Evolutionary conservation across 2,113 vertebrate genomes (phyloP).

Genomic region (Aptenodytes forsteri): DNA sequence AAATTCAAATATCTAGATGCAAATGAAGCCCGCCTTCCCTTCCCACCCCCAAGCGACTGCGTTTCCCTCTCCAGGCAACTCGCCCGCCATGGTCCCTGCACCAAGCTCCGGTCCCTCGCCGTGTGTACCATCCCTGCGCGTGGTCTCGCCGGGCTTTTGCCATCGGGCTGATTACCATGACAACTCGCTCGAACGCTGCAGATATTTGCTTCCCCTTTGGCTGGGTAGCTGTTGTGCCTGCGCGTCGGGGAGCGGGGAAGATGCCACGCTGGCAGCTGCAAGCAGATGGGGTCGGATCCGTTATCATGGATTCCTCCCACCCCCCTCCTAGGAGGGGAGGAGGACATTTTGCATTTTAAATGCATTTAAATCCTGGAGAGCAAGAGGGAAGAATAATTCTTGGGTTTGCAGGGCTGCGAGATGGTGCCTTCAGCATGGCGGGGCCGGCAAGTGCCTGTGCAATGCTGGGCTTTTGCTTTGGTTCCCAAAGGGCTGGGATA

Average conservation of each 20-base stretch:
- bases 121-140: accelerated
- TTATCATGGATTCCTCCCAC: background rate
- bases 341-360: constrained; percentile 22
- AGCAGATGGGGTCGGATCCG: constrained; percentile 26
- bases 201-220: background rate
- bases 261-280: constrained; percentile 11
- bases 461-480: background rate
- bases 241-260: accelerated
- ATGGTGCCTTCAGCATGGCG: background rate
- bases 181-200: background rate
- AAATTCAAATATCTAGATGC: background rate
- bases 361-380: background rate
- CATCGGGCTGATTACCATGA: background rate
- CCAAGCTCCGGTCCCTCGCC: background rate
- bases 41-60: background rate
- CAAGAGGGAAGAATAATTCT: background rate
- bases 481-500: background rate
- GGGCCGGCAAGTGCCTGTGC: background rate
- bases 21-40: background rate
- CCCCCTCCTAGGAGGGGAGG: background rate
- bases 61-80: background rate
- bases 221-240: background rate
- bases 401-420: background rate
- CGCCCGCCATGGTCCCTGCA: background rate
- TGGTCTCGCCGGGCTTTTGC: background rate